These are phyloP conservation scores for Drosophila vallismaia DNA, from an alignment of 2,888 invertebrate species.

Conservation along the genomic window DNA sequence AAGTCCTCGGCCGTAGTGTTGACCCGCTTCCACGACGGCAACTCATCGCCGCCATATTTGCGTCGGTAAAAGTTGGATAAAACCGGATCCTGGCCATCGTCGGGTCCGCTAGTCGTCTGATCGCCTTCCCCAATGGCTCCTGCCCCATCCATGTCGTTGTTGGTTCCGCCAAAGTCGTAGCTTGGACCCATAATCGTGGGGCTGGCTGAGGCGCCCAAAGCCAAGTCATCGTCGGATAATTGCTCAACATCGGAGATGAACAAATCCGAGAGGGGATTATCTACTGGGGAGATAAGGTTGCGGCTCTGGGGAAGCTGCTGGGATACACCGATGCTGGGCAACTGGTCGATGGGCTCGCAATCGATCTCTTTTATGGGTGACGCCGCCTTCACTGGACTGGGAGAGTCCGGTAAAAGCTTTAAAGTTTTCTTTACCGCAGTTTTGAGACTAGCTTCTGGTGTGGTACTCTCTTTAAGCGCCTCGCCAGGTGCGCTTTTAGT, in stretches of 20 bases:
- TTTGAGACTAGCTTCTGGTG: not conserved
- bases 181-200: constrained; percentile 70
- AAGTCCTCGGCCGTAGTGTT: constrained; percentile 40
- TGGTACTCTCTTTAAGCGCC: constrained; percentile 6
- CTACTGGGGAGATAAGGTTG: constrained; percentile 52
- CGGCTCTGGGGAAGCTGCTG: constrained; percentile 49
- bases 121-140: constrained; percentile 27
- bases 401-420: not conserved
- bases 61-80: constrained; percentile 53
- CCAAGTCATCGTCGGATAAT: constrained; percentile 83
- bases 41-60: constrained; percentile 64
- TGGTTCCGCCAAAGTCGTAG: constrained; percentile 31
- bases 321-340: constrained; percentile 52
- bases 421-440: not conserved
- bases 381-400: constrained; percentile 23
- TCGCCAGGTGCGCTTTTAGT: not conserved
- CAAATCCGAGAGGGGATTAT: constrained; percentile 66
- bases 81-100: constrained; percentile 24
- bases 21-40: constrained; percentile 41
- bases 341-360: constrained; percentile 36
- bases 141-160: constrained; percentile 16
- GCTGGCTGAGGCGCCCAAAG: constrained; percentile 84
- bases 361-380: constrained; percentile 39
- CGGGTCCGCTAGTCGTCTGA: constrained; percentile 5
- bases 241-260: constrained; percentile 80